Conservation (phyloP, 2,797 vertebrate genomes). For the Cossypha niveicapilla region DNA sequence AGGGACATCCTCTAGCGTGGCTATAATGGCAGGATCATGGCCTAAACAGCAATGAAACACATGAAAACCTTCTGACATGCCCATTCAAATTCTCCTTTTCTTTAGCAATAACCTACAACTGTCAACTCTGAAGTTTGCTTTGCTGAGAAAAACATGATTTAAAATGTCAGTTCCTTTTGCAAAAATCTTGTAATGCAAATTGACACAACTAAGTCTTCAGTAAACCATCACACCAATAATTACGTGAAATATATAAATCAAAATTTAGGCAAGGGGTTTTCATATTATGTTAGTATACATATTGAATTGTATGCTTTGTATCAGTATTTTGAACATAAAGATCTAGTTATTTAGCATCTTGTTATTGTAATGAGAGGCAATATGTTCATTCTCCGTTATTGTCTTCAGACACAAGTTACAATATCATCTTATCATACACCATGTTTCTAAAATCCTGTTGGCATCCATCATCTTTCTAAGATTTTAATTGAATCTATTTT, state of each 20-base stretch:
- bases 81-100: not conserved
- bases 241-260: not conserved
- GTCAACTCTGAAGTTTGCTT: not conserved
- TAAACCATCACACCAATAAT: not conserved
- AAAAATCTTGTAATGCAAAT: conserved; percentile 51
- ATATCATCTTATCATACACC: not conserved
- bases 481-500: conserved; percentile 10
- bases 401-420: not conserved
- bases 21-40: not conserved
- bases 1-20: not conserved
- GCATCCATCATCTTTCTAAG: not conserved
- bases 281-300: not conserved
- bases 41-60: conserved; percentile 20
- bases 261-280: not conserved
- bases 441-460: conserved; percentile 8
- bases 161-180: conserved; percentile 17
- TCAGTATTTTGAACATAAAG: not conserved
- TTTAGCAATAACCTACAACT: conserved; percentile 7
- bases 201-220: not conserved
- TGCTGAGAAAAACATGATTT: conserved; percentile 30
- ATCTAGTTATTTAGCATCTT: not conserved
- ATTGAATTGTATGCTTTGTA: conserved; percentile 1
- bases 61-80: not conserved
- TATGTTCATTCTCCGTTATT: not conserved
- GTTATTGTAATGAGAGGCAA: not conserved